phyloP scores from a whole-genome alignment of 1,140 invertebrate species.

The Leptonema lineaticorne region DNA sequence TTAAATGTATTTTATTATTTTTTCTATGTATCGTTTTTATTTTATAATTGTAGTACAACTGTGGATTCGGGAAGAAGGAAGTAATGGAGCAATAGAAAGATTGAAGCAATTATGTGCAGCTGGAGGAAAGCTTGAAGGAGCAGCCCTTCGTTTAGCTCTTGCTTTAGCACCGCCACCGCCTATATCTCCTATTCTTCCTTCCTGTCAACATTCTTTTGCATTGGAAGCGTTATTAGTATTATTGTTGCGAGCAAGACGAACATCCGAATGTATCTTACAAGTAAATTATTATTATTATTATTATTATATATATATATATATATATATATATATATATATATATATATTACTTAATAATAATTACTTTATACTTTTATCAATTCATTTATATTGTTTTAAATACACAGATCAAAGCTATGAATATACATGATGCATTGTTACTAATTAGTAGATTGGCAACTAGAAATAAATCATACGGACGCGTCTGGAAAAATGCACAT shows the following conservation, averaged over 20 bases:
- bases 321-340: background rate
- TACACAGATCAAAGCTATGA: constrained; percentile 34
- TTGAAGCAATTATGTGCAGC: constrained; percentile 49
- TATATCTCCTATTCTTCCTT: background rate
- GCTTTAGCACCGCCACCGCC: constrained; percentile 44
- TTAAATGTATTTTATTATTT: background rate
- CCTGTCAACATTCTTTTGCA: constrained; percentile 37
- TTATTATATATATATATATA: background rate
- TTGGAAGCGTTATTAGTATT: constrained; percentile 32
- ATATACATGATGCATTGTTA: constrained; percentile 16
- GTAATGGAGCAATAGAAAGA: constrained; percentile 49
- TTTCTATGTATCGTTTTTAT: background rate
- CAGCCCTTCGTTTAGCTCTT: constrained; percentile 46
- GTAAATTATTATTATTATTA: background rate
- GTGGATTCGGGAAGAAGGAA: constrained; percentile 53
- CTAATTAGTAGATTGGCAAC: constrained; percentile 30
- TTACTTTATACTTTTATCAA: no score
- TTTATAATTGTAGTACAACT: constrained; percentile 45
- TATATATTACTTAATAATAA: no score
- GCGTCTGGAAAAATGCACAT: constrained; percentile 35
- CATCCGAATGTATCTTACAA: constrained; percentile 24
- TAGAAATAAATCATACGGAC: constrained; percentile 25
- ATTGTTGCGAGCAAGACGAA: constrained; percentile 18
- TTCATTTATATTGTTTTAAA: background rate
- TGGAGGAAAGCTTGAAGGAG: constrained; percentile 45